A percentile compares a stretch with the other conserved stretches of the same genome.
Evolutionary conservation across 2,888 invertebrate genomes (phyloP).

Genomic region (Ennomos erosarius): DNA sequence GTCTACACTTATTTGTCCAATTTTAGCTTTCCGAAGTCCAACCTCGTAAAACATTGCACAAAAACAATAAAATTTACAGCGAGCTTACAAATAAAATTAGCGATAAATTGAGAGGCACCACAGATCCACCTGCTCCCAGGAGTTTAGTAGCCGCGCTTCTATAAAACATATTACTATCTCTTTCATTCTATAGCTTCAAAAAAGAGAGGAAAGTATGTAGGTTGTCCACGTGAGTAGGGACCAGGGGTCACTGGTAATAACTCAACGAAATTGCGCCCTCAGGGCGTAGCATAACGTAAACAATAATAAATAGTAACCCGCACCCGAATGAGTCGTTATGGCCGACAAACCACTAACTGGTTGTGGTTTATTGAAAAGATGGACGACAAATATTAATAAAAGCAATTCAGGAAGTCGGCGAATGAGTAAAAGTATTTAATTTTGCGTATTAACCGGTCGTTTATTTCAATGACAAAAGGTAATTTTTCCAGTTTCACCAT

Average conservation of each 20-base stretch:
- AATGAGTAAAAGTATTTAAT: too few relatives aligned
- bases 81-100: conserved; percentile 73
- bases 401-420: too few relatives aligned
- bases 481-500: too few relatives aligned
- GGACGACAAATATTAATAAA: conserved; percentile 12
- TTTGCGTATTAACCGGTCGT: too few relatives aligned
- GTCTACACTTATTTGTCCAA: conserved; percentile 12
- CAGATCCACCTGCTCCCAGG: conserved; percentile 68
- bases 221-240: conserved; percentile 27
- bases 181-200: neutral
- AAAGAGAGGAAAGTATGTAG: conserved; percentile 9
- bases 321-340: conserved; percentile 67
- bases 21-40: conserved; percentile 22
- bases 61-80: conserved; percentile 62
- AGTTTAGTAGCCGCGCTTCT: conserved; percentile 38
- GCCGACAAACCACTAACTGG: conserved; percentile 49
- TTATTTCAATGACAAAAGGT: too few relatives aligned
- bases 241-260: conserved; percentile 73
- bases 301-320: conserved; percentile 71
- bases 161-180: conserved; percentile 7
- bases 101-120: conserved; percentile 77
- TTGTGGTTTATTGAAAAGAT: conserved; percentile 30
- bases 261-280: conserved; percentile 76
- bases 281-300: conserved; percentile 65
- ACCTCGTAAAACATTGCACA: conserved; percentile 37